Base-by-base conservation (phyloP, 2,113 vertebrate genomes). In the Oryzias curvinotus region DNA sequence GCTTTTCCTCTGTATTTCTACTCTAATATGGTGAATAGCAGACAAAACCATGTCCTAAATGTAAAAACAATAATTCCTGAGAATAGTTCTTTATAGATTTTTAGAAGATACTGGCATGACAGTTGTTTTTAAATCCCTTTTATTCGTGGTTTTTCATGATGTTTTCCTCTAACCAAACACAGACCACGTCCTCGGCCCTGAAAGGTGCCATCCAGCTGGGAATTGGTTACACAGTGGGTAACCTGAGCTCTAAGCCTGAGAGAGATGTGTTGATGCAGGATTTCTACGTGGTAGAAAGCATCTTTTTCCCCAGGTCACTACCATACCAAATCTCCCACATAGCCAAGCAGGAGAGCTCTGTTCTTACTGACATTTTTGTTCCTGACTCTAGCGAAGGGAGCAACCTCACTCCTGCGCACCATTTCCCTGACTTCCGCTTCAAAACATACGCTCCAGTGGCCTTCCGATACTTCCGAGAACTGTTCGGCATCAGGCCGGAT, bases 251-350 rank as follows among this genome's bases (percentile, higher is more conserved):
- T 75, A 99, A 99, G 81, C 96, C 97, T 0, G 97, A 99, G 84
- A 93, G 97, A 0, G 97, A 99, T 1, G 97, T 99, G 55, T 90
- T 99, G 71, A 99, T 99, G 97, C 97, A 99, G 80, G 97, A 99
- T 85, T 99, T 99, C 89, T 99, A 99, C 0, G 97, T 99, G 49
- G 97, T 99, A 80, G 97, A 99, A 82, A 99, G 97, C 90, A 99
- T 98, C 84, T 99, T 99, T 82, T 99, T 99, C 73, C 97, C 97
- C 69, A 98, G 97, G 97, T 98, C 79, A 16, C 15, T 10, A 28
- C 36, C 62, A 26, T 46, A 54, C 21, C 19, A 44, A 60, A 8
- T 62, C 14, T 51, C 7, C 44, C 17, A 54, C 54, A n/a, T 50
- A 56, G 36, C 16, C 43, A 14, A 8, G 51, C 6, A 26, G 30